A percentile compares a stretch with the other conserved stretches of the same genome.
phyloP scores from a whole-genome alignment of 2,888 invertebrate genomes.

The Hemaris fuciformis region DNA sequence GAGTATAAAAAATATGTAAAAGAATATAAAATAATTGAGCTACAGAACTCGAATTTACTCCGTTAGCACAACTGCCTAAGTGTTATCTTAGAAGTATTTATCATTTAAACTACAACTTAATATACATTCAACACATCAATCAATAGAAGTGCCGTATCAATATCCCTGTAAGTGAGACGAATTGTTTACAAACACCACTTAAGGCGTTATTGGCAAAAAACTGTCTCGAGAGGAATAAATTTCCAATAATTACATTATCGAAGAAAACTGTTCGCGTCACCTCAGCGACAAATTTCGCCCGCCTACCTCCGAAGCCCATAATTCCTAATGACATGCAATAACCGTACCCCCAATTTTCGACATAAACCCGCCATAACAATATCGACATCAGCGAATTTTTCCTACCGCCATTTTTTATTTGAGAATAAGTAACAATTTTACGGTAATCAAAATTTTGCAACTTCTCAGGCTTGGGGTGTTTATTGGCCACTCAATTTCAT shows the following conservation, averaged over 20 bases:
- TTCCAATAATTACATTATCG: constrained; percentile 80
- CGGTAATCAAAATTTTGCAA: constrained; percentile 76
- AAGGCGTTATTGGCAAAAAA: neutral
- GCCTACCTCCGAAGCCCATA: constrained; percentile 76
- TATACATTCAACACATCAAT: neutral
- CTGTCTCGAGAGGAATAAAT: constrained; percentile 68
- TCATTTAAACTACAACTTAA: neutral
- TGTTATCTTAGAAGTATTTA: no score
- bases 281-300: constrained; percentile 66
- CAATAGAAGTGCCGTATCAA: neutral
- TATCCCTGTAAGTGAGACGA: neutral
- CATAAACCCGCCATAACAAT: constrained; percentile 82
- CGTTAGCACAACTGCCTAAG: no score
- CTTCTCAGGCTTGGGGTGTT: constrained; percentile 54
- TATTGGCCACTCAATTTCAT: constrained; percentile 80
- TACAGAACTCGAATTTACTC: no score
- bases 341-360: constrained; percentile 81
- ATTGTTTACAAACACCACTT: constrained; percentile 8
- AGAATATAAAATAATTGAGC: no score
- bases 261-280: constrained; percentile 57
- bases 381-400: constrained; percentile 80
- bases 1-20: no score
- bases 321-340: constrained; percentile 83
- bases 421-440: constrained; percentile 80
- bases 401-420: constrained; percentile 63